Evolutionary conservation across 2,113 vertebrate species (phyloP).

Genomic region (Caracal caracal): DNA sequence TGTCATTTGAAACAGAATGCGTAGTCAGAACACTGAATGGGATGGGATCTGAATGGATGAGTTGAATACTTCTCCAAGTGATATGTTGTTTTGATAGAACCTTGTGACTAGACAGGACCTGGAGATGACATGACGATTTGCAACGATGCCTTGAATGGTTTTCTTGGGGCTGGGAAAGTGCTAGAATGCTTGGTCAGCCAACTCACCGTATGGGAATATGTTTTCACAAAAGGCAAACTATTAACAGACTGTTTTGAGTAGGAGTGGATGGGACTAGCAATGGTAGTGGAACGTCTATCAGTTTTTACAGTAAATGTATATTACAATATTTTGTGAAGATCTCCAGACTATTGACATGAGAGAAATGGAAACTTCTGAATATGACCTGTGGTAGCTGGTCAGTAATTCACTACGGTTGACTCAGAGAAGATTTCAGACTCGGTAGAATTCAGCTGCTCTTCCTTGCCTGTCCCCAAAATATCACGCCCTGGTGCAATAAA

Average conservation of each 20-base stretch:
- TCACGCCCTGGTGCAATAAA: background rate
- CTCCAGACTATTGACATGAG: background rate
- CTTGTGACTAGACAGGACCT: background rate
- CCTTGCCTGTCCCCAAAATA: background rate
- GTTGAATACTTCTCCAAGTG: background rate
- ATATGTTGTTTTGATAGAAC: background rate
- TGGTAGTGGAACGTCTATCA: background rate
- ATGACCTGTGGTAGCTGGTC: background rate
- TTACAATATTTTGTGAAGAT: background rate
- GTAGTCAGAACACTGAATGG: background rate
- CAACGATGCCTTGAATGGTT: background rate
- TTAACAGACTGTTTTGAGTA: background rate
- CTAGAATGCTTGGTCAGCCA: background rate
- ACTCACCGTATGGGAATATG: background rate
- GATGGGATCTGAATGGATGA: background rate
- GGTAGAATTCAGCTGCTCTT: background rate
- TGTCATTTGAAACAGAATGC: background rate
- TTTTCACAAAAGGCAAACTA: constrained; percentile 44
- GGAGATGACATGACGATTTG: background rate
- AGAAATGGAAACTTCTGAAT: background rate
- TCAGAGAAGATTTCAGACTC: constrained; percentile 15
- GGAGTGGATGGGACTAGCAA: background rate
- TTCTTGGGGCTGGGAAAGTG: background rate
- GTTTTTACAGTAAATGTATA: background rate
- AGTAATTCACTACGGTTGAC: background rate